Conservation (phyloP, 2,113 vertebrate genomes). For the Acanthochromis polyacanthus region DNA sequence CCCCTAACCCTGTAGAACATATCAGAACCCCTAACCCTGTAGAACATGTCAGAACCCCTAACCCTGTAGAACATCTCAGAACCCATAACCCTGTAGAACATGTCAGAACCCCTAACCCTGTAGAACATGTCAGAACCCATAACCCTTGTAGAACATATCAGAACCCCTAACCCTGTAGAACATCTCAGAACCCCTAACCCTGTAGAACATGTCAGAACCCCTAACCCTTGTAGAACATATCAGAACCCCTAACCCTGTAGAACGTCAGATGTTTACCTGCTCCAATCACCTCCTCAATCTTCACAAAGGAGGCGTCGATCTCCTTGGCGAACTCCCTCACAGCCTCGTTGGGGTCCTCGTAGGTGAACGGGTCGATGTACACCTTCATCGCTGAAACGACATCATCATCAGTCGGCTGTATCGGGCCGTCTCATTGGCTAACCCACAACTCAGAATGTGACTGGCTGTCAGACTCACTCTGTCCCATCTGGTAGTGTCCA, state of each 20-base stretch:
- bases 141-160: no score
- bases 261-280: slow-evolving; percentile 66
- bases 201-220: no score
- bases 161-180: no score
- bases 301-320: slow-evolving; percentile 84
- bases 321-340: slow-evolving; percentile 84
- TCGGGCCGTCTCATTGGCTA: neutral
- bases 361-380: slow-evolving; percentile 84
- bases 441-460: neutral
- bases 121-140: no score
- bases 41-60: no score
- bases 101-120: no score
- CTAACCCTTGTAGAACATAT: no score
- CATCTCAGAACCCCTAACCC: no score
- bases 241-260: neutral
- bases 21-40: no score
- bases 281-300: slow-evolving; percentile 86
- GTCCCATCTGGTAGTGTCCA: slow-evolving; percentile 89
- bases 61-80: no score
- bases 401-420: neutral
- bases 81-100: no score
- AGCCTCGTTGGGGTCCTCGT: slow-evolving; percentile 82
- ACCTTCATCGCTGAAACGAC: slow-evolving; percentile 80
- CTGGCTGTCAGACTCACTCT: slow-evolving; percentile 82
- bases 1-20: no score